These are phyloP conservation scores for Pimephales promelas DNA, from an alignment of 2,113 vertebrate genomes.

Conservation along the genomic window DNA sequence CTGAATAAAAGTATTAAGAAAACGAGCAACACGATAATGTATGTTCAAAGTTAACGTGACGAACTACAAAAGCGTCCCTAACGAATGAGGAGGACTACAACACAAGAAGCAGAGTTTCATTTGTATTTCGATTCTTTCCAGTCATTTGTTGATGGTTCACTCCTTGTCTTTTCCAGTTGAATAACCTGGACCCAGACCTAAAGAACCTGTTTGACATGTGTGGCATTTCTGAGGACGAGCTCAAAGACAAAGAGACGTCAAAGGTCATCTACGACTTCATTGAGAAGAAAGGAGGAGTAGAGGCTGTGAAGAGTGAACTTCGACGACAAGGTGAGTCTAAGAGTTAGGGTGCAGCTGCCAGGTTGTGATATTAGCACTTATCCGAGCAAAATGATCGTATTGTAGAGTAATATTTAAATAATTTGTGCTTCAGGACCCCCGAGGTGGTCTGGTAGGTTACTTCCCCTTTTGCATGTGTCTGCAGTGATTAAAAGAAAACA, in stretches of 20 bases:
- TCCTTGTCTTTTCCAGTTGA: constrained; percentile 77
- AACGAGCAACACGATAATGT: neutral
- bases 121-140: neutral
- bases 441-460: constrained; percentile 80
- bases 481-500: constrained; percentile 39
- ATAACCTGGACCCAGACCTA: constrained; percentile 97
- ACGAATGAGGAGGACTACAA: too few species aligned
- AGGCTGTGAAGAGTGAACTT: constrained; percentile 95
- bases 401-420: neutral
- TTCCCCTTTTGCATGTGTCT: constrained; percentile 63
- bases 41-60: neutral
- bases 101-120: neutral
- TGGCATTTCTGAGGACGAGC: constrained; percentile 95
- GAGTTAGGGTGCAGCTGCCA: neutral
- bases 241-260: constrained; percentile 98
- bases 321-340: constrained; percentile 87
- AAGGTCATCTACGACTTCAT: constrained; percentile 99
- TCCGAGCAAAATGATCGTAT: neutral
- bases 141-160: neutral
- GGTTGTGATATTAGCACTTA: neutral
- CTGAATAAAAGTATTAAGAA: neutral
- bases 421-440: constrained; percentile 76
- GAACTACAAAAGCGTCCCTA: neutral
- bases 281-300: constrained; percentile 95
- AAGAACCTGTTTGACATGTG: constrained; percentile 97